Conservation (phyloP, 2,113 vertebrate species). For the Chamaea fasciata region DNA sequence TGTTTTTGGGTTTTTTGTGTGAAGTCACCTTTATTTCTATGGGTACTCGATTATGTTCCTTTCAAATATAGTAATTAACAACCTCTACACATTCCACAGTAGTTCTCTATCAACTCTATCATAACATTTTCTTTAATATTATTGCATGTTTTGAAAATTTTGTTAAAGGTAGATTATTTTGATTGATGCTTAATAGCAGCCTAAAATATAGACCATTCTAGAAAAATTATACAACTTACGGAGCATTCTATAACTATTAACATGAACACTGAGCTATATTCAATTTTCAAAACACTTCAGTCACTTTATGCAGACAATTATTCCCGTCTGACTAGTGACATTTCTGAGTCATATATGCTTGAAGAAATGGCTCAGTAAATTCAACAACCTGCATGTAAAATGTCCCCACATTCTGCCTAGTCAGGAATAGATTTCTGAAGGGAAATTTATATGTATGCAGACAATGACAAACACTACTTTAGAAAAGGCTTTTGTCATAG, state of each 20-base stretch:
- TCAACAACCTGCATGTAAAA: neutral
- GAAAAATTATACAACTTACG: neutral
- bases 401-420: fast-evolving
- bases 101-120: neutral
- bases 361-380: neutral
- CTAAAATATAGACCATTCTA: neutral
- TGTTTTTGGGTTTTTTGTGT: fast-evolving
- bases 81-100: neutral
- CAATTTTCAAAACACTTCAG: neutral
- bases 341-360: neutral
- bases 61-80: neutral
- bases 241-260: neutral
- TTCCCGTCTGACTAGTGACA: neutral
- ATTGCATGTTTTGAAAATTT: neutral
- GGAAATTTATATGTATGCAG: neutral
- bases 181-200: neutral
- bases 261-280: neutral
- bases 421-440: neutral
- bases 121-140: neutral
- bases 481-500: neutral
- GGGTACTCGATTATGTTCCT: neutral
- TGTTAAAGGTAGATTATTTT: neutral
- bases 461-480: neutral
- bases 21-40: neutral
- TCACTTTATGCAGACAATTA: neutral